phyloP scores from a whole-genome alignment of 2,888 invertebrate species.

The Noctua janthina region DNA sequence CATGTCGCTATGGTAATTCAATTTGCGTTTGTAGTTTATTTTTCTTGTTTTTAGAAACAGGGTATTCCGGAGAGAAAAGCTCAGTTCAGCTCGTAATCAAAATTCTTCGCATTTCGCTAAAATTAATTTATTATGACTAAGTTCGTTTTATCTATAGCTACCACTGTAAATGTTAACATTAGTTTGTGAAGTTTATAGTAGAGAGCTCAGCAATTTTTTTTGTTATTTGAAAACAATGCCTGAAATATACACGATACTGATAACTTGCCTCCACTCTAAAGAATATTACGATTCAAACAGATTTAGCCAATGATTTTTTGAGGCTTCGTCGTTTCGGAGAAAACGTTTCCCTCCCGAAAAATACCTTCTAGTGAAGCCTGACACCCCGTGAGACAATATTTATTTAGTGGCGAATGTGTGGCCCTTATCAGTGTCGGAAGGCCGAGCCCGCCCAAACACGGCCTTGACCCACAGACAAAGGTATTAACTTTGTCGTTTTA shows the following conservation, averaged over 20 bases:
- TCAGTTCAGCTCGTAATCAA: neutral
- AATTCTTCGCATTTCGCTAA: neutral
- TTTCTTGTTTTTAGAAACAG: neutral
- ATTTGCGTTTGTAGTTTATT: constrained; percentile 11
- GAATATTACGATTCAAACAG: neutral
- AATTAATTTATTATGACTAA: constrained; percentile 8
- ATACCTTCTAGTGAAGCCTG: neutral
- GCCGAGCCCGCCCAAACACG: neutral
- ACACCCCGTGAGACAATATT: constrained; percentile 33
- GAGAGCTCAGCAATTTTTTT: neutral
- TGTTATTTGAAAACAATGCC: neutral
- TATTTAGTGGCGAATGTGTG: constrained; percentile 4
- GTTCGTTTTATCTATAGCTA: neutral
- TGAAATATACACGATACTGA: neutral
- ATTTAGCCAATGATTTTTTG: neutral
- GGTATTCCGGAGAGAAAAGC: neutral
- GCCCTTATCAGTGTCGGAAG: constrained; percentile 20
- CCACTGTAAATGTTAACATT: neutral
- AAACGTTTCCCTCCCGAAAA: too few relatives aligned
- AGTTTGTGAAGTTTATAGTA: neutral
- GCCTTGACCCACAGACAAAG: constrained; percentile 32
- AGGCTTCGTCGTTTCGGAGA: neutral
- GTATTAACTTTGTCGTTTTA: neutral
- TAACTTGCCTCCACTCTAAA: neutral
- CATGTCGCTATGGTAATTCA: constrained; percentile 12